phyloP scores from a whole-genome alignment of 2,888 invertebrate genomes.

The Mesochorus sp. region DNA sequence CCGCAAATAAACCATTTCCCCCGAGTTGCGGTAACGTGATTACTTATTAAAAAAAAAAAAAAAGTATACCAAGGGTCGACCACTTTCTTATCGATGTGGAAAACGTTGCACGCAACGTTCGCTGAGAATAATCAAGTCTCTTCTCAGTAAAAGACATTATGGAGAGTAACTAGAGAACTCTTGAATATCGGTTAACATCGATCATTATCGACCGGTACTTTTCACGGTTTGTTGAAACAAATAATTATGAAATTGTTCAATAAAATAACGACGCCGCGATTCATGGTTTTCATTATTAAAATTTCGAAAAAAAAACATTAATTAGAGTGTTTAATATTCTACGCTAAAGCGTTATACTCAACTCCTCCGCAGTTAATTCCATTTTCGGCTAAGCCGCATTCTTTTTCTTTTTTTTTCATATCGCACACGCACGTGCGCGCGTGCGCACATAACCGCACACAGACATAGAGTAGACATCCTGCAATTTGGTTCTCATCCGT shows the following conservation, averaged over 20 bases:
- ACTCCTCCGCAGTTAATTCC: constrained; percentile 52
- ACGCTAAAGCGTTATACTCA: constrained; percentile 55
- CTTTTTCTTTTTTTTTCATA: constrained; percentile 47
- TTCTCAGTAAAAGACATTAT: neutral
- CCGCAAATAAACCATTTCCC: constrained; percentile 15
- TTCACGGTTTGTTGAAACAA: too few species aligned
- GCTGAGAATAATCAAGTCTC: neutral
- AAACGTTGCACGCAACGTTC: neutral
- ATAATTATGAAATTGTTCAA: neutral
- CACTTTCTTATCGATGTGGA: neutral
- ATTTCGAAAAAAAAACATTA: neutral
- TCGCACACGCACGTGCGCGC: neutral
- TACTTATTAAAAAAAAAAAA: neutral
- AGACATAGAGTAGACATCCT: constrained; percentile 39
- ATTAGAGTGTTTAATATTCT: constrained; percentile 47
- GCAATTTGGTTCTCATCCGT: constrained; percentile 50
- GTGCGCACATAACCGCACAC: neutral
- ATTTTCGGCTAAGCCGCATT: constrained; percentile 54
- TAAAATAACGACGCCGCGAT: neutral
- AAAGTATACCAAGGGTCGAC: neutral
- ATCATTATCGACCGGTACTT: too few species aligned
- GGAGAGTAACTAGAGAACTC: too few species aligned
- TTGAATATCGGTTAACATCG: too few species aligned
- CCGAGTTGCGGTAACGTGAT: neutral
- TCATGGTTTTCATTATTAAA: too few species aligned